These are phyloP conservation scores for Trochalopteron elliotii DNA, from an alignment of 2,113 vertebrate species.

Conservation along the genomic window DNA sequence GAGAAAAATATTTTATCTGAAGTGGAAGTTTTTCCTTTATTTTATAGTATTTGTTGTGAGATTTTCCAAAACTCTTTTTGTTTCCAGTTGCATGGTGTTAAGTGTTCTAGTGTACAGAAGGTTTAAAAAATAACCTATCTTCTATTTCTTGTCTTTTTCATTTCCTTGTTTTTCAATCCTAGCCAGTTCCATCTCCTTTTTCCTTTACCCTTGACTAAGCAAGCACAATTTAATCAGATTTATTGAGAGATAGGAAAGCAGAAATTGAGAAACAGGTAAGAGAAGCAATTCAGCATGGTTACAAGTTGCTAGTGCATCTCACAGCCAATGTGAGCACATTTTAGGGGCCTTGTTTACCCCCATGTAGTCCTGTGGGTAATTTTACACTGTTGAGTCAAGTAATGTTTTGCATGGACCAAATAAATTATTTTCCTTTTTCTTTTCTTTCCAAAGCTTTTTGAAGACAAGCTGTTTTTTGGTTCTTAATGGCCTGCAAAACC, in stretches of 20 bases:
- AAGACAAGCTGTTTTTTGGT: background rate
- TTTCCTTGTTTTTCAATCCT: background rate
- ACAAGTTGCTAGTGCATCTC: background rate
- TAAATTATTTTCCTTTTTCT: background rate
- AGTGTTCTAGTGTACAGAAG: background rate
- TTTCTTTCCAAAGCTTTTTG: background rate
- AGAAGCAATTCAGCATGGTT: conserved; percentile 13
- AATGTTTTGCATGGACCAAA: background rate
- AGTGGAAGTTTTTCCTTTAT: background rate
- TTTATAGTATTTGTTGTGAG: background rate
- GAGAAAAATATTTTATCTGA: background rate
- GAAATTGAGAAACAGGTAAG: conserved; percentile 12
- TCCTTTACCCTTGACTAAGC: conserved; percentile 47
- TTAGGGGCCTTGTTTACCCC: background rate
- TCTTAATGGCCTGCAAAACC: background rate
- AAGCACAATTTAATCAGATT: conserved; percentile 61
- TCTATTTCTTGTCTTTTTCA: conserved; percentile 8
- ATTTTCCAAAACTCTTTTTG: background rate
- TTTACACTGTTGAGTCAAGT: background rate
- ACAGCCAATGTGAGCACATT: background rate
- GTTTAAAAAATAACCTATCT: background rate
- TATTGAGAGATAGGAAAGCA: conserved; percentile 30
- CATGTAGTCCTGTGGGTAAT: background rate
- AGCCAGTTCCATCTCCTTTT: conserved; percentile 25
- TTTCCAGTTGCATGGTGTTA: background rate